Percentiles rank a stretch among this genome's conserved stretches.
Conservation (phyloP, 2,113 vertebrate species). For the human region DNA sequence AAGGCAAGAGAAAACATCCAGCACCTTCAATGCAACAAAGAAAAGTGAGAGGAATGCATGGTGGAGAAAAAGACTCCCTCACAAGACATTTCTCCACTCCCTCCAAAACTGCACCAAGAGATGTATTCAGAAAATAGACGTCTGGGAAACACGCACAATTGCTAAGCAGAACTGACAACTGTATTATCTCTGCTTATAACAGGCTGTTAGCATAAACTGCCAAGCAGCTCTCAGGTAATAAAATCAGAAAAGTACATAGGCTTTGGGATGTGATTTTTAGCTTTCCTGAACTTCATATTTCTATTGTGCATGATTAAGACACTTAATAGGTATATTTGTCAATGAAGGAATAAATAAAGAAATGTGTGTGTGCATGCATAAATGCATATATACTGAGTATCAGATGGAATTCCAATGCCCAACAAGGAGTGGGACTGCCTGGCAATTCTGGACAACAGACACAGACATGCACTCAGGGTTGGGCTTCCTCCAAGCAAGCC, state of each 20-base stretch:
- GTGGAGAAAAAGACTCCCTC: background rate
- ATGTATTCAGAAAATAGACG: background rate
- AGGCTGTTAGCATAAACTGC: background rate
- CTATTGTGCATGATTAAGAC: background rate
- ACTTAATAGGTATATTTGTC: background rate
- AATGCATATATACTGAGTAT: background rate
- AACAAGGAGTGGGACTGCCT: background rate
- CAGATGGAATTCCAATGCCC: background rate
- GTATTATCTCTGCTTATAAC: background rate
- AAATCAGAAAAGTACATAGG: background rate
- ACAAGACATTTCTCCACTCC: background rate
- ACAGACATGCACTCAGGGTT: background rate
- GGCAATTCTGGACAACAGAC: background rate
- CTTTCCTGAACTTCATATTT: background rate
- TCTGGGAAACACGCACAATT: background rate
- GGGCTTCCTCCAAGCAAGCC: slow-evolving; percentile 39
- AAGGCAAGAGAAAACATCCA: background rate
- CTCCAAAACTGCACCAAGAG: background rate
- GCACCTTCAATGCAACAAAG: background rate
- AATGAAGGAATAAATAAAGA: background rate
- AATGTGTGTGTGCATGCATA: background rate
- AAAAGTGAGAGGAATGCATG: background rate
- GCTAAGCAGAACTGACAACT: background rate
- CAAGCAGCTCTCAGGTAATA: background rate
- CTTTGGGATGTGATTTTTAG: background rate